Conservation (phyloP, 2,888 invertebrate genomes). For the Acronicta alni region DNA sequence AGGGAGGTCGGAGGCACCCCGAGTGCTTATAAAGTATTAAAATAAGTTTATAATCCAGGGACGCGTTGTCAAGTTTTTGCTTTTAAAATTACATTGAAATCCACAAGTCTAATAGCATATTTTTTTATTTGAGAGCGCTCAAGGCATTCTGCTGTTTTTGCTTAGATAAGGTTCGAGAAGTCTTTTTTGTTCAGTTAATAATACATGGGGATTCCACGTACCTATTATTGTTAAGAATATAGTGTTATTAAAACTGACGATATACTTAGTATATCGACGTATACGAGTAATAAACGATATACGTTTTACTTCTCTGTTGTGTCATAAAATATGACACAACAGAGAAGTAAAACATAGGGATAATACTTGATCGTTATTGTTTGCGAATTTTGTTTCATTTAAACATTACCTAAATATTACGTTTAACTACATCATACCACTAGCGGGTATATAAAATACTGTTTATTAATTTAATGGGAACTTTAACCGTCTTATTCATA, state of each 20-base stretch:
- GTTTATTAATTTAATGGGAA: no score
- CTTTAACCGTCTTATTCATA: no score
- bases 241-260: no score
- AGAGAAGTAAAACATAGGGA: neutral
- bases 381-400: neutral
- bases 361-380: constrained; percentile 1
- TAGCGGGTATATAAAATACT: neutral
- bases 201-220: no score
- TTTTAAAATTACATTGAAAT: constrained; percentile 31
- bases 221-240: neutral
- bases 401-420: neutral
- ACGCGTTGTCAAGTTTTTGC: constrained; percentile 11
- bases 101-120: constrained; percentile 29
- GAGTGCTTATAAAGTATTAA: constrained; percentile 47
- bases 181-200: constrained; percentile 26
- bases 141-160: constrained; percentile 3
- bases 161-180: constrained; percentile 3
- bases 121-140: constrained; percentile 26
- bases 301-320: no score
- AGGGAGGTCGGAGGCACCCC: constrained; percentile 18
- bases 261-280: no score
- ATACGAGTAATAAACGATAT: no score
- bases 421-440: neutral
- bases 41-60: constrained; percentile 23
- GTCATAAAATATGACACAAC: neutral